Evolutionary conservation across 2,888 invertebrate species (phyloP).

Genomic region (Philopedon plagiatum): DNA sequence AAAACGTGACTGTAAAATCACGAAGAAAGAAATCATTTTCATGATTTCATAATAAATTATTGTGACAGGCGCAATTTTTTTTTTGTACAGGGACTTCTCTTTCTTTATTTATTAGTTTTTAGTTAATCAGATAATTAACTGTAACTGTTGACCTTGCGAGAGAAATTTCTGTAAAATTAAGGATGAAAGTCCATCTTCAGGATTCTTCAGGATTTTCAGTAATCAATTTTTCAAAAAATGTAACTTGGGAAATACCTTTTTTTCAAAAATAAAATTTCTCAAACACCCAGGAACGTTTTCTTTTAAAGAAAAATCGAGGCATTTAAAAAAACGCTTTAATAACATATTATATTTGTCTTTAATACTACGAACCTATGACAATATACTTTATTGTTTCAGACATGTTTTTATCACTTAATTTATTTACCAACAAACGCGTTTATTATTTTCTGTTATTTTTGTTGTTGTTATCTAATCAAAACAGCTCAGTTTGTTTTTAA

Average conservation of each 20-base stretch:
- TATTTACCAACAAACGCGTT: constrained; percentile 21
- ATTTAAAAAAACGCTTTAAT: no score
- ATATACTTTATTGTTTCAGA: neutral
- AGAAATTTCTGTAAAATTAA: no score
- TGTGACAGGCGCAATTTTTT: neutral
- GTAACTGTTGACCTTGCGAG: no score
- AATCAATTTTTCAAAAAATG: no score
- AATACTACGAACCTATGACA: constrained; percentile 11
- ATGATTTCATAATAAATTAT: constrained; percentile 11
- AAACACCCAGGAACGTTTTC: no score
- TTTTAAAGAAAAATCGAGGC: no score
- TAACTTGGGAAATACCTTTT: no score
- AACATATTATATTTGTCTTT: no score
- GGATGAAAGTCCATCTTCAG: no score
- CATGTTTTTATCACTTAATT: constrained; percentile 2
- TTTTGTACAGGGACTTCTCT: neutral
- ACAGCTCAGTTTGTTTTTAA: constrained; percentile 16
- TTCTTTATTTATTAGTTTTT: neutral
- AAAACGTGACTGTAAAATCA: constrained; percentile 28
- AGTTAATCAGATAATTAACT: no score
- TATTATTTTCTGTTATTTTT: constrained; percentile 37
- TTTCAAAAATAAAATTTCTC: no score
- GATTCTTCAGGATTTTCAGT: no score
- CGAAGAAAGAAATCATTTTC: constrained; percentile 19
- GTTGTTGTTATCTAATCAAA: constrained; percentile 34